Evolutionary conservation across 1,140 invertebrate genomes (phyloP).

Genomic region (Metaphire vulgaris): DNA sequence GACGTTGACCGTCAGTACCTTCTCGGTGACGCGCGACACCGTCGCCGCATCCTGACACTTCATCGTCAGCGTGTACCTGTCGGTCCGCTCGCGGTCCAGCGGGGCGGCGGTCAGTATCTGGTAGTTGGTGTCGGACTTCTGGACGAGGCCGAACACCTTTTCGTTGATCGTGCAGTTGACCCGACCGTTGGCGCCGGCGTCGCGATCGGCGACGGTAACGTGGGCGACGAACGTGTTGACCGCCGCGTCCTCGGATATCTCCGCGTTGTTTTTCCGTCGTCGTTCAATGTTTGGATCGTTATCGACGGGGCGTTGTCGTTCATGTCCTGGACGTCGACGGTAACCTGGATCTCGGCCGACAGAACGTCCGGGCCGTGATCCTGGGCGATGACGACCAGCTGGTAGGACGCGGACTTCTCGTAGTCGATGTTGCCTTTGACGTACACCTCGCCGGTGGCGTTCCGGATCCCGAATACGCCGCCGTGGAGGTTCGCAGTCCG

Average conservation of each 20-base stretch:
- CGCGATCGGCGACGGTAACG: conserved; percentile 15
- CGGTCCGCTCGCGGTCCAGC: conserved; percentile 20
- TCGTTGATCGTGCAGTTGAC: conserved; percentile 29
- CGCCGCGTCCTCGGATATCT: conserved; percentile 11
- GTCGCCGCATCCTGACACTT: conserved; percentile 54
- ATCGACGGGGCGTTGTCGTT: conserved; percentile 28
- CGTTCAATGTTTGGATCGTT: conserved; percentile 16
- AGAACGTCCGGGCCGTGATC: conserved; percentile 33
- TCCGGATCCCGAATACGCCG: conserved; percentile 36
- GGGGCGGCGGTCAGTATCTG: conserved; percentile 1
- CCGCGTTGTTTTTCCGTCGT: background rate
- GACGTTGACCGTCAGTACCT: conserved; percentile 77
- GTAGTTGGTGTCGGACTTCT: conserved; percentile 17
- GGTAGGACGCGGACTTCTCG: conserved; percentile 34
- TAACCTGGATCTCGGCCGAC: conserved; percentile 1
- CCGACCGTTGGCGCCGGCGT: conserved; percentile 65
- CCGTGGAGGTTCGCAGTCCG: conserved; percentile 16
- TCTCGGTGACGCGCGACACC: conserved; percentile 79
- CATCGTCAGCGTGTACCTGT: conserved; percentile 6
- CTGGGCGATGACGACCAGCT: conserved; percentile 37
- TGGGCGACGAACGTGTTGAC: conserved; percentile 20
- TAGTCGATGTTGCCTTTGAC: conserved; percentile 35
- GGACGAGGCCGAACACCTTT: conserved; percentile 21
- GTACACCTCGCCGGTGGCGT: conserved; percentile 30
- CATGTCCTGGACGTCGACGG: conserved; percentile 21